phyloP scores from a whole-genome alignment of 2,888 invertebrate genomes.

The Argyresthia albistria region DNA sequence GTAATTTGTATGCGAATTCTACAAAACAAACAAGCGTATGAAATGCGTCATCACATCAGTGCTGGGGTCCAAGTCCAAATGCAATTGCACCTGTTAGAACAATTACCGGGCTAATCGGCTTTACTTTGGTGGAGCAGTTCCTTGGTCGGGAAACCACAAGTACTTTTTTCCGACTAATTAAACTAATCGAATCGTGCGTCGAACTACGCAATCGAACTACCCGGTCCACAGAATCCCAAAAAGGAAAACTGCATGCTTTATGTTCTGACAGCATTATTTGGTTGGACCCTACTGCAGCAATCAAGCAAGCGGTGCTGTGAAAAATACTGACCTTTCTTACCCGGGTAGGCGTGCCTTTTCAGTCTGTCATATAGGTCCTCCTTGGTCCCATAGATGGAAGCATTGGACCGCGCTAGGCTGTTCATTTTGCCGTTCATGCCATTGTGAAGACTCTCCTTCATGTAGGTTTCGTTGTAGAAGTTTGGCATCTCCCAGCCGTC shows the following conservation, averaged over 20 bases:
- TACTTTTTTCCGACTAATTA: too few species aligned
- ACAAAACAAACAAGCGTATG: background rate
- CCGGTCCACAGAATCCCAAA: too few species aligned
- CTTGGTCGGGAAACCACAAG: too few species aligned
- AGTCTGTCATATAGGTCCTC: constrained; percentile 96
- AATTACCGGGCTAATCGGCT: too few species aligned
- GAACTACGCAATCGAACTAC: too few species aligned
- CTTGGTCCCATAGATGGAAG: constrained; percentile 95
- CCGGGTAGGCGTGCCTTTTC: constrained; percentile 94
- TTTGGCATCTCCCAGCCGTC: constrained; percentile 99
- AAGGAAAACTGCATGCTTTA: background rate
- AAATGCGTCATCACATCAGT: too few species aligned
- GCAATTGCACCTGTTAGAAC: background rate
- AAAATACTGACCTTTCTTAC: constrained; percentile 88
- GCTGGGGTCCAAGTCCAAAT: background rate
- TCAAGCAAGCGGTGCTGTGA: constrained; percentile 10
- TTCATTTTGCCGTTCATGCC: constrained; percentile 91
- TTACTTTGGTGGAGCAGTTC: too few species aligned
- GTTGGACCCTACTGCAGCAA: too few species aligned
- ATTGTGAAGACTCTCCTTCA: constrained; percentile 94
- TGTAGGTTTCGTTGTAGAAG: constrained; percentile 96
- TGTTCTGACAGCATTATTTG: background rate
- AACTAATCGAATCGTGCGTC: too few species aligned
- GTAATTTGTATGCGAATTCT: background rate
- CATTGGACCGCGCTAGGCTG: constrained; percentile 92